These are phyloP conservation scores for Bombus vancouverensis DNA, from an alignment of 1,140 invertebrate species.

Conservation along the genomic window DNA sequence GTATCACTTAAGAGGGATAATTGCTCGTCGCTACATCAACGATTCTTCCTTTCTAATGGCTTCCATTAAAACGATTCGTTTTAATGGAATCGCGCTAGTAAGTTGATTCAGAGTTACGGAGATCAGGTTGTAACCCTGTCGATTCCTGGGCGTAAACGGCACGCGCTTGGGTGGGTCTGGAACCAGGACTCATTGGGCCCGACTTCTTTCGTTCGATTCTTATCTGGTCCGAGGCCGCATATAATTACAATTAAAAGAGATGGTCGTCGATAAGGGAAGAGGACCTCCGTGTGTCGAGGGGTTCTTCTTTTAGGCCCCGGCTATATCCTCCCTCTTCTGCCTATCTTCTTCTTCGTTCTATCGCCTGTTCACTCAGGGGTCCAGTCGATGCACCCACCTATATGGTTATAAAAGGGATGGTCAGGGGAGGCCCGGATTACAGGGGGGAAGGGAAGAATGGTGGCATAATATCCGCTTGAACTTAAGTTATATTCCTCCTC, in stretches of 20 bases:
- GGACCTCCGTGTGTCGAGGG: conserved; percentile 46
- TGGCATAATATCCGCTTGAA: conserved; percentile 82
- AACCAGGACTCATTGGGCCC: conserved; percentile 53
- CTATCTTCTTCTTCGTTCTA: conserved; percentile 28
- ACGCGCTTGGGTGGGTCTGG: conserved; percentile 80
- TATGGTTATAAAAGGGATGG: conserved; percentile 74
- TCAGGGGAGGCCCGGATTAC: conserved; percentile 63
- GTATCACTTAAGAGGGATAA: neutral
- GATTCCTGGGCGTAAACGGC: conserved; percentile 79
- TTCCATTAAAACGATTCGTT: neutral
- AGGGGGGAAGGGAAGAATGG: conserved; percentile 77
- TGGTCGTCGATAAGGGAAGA: conserved; percentile 75
- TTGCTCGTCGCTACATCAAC: neutral
- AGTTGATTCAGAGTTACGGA: conserved; percentile 50
- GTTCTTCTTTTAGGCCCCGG: conserved; percentile 12
- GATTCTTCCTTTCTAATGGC: neutral
- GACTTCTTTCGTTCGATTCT: conserved; percentile 73
- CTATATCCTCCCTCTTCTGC: conserved; percentile 1
- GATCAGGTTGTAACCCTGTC: conserved; percentile 54
- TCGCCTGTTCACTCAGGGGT: conserved; percentile 52
- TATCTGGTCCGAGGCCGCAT: conserved; percentile 78
- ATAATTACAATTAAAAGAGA: conserved; percentile 83
- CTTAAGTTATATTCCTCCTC: conserved; percentile 80
- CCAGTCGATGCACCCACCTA: conserved; percentile 68
- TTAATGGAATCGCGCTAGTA: neutral